phyloP scores from a whole-genome alignment of 2,888 invertebrate genomes.

The Uloborus plumipes region DNA sequence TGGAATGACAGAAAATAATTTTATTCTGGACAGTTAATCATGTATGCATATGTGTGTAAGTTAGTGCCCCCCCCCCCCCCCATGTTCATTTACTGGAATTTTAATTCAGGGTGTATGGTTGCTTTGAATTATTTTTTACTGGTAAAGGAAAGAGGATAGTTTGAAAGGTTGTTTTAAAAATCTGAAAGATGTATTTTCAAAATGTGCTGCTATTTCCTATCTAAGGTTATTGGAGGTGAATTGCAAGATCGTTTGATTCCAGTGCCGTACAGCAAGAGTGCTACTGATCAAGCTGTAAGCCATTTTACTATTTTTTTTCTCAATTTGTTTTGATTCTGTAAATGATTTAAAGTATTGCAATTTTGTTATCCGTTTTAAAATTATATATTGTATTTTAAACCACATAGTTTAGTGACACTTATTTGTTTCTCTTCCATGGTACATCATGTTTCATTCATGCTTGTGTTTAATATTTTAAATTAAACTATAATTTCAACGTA shows the following conservation, averaged over 20 bases:
- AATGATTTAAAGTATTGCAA: no score
- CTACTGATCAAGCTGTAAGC: conserved; percentile 99
- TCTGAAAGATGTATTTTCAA: conserved; percentile 74
- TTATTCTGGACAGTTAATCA: neutral
- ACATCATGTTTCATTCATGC: no score
- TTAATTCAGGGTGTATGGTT: neutral
- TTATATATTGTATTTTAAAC: no score
- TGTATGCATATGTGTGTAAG: no score
- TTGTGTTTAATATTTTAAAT: no score
- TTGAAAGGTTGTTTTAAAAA: conserved; percentile 6
- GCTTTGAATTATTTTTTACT: conserved; percentile 7
- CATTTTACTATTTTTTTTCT: conserved; percentile 70
- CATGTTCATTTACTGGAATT: no score
- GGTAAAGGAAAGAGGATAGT: neutral
- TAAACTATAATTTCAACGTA: no score
- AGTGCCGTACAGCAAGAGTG: conserved; percentile 99
- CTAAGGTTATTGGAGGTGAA: conserved; percentile 99
- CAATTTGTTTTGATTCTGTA: conserved; percentile 26
- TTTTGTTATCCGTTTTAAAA: no score
- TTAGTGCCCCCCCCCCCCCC: no score
- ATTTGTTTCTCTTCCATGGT: no score
- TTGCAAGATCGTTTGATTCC: conserved; percentile 99
- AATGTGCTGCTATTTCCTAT: conserved; percentile 79
- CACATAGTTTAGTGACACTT: no score
- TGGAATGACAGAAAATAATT: no score